A percentile compares a stretch with the other conserved stretches of the same genome.
Evolutionary conservation across 2,797 vertebrate genomes (phyloP).

Genomic region (Thalassophryne amazonica): DNA sequence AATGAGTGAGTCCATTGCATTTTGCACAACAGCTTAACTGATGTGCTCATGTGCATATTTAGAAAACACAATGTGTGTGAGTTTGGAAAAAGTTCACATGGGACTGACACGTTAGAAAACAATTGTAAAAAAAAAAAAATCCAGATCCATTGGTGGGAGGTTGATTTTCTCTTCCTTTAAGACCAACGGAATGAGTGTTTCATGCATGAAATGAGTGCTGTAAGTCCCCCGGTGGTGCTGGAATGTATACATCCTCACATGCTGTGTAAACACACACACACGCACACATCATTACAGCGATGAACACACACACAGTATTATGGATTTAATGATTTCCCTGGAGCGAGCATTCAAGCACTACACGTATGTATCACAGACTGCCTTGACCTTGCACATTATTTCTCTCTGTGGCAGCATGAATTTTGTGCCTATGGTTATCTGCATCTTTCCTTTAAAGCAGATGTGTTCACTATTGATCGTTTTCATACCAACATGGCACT

Average conservation of each 20-base stretch:
- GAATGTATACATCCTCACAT: conserved; percentile 1
- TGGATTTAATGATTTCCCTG: conserved; percentile 73
- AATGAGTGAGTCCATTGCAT: too few relatives aligned
- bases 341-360: conserved; percentile 47
- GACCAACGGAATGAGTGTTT: conserved; percentile 60
- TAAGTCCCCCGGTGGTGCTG: conserved; percentile 24
- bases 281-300: conserved; percentile 10
- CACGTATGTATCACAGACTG: conserved; percentile 59
- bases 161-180: conserved; percentile 55
- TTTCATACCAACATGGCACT: conserved; percentile 49
- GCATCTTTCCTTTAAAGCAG: conserved; percentile 24
- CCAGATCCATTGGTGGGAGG: conserved; percentile 10
- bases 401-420: conserved; percentile 61
- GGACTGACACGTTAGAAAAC: too few relatives aligned
- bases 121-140: too few relatives aligned
- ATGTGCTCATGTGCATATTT: too few relatives aligned
- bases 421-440: conserved; percentile 12
- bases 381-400: conserved; percentile 76
- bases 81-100: not conserved
- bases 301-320: conserved; percentile 57
- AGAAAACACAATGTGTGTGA: too few relatives aligned
- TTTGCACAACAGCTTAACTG: too few relatives aligned
- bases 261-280: not conserved
- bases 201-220: conserved; percentile 66
- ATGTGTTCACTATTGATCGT: conserved; percentile 56